A percentile compares a stretch with the other conserved stretches of the same genome.
phyloP scores from a whole-genome alignment of 1,140 invertebrate genomes.

The Neodiprion virginianus region DNA sequence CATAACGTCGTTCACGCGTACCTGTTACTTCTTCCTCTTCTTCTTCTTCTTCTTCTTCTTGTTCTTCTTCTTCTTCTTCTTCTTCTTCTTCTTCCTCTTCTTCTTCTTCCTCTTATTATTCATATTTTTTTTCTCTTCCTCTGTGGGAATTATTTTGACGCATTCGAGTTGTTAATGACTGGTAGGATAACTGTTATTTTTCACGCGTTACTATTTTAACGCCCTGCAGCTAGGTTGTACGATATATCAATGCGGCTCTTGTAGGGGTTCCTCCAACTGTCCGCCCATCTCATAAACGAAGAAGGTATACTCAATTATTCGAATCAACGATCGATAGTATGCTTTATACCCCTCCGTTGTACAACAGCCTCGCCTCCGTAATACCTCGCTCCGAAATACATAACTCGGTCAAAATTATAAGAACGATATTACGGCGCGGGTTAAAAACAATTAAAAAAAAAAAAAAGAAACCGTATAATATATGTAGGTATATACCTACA shows the following conservation, averaged over 20 bases:
- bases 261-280: slow-evolving; percentile 15
- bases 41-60: too few species aligned
- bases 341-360: too few species aligned
- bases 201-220: slow-evolving; percentile 2
- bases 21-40: too few species aligned
- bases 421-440: too few species aligned
- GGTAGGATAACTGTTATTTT: not conserved
- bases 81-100: too few species aligned
- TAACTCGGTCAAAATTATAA: too few species aligned
- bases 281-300: slow-evolving; percentile 18
- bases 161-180: not conserved
- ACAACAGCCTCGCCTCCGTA: not conserved
- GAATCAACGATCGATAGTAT: slow-evolving; percentile 13
- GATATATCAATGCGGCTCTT: not conserved
- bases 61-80: too few species aligned
- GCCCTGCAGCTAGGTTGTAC: not conserved
- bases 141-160: not conserved
- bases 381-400: too few species aligned
- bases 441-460: not conserved
- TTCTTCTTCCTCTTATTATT: too few species aligned
- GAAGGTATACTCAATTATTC: slow-evolving; percentile 12
- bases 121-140: too few species aligned
- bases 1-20: too few species aligned
- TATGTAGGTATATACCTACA: not conserved
- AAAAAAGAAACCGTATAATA: not conserved